Evolutionary conservation across 2,797 vertebrate species (phyloP), one percentile per base, ranked within the genome.

Genomic region (Acridotheres tristis): DNA sequence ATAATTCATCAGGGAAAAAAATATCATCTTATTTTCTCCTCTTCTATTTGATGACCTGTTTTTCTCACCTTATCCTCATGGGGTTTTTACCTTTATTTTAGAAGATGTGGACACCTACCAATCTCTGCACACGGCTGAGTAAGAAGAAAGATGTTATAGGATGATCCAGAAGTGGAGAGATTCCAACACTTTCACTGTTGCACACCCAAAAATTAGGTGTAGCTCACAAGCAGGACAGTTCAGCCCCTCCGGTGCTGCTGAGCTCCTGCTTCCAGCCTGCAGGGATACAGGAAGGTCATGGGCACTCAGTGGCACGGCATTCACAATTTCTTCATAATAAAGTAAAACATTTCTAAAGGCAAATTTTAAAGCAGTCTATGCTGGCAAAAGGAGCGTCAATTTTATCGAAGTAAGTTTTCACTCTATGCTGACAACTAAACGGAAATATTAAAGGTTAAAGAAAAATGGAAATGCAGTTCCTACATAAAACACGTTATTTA

Each of bases 401-500:
- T 43, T 40, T 65, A 65, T 34, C 27, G 81, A 75, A 85, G 38
- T 73, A 83, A 67, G 36, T 17, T 76, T 94, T 38, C 67, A 30
- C 18, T 74, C 66, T 17, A n/a, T 7, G 29, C 48, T 69, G 32
- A 20, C 16, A 91, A 63, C 21, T 61, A 32, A 85, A 21, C 27
- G 79, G 19, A 65, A 84, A 38, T 10, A 58, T 65, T 89, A 62
- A 29, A 88, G 29, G 19, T 26, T 58, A 76, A 92, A 75, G n/a
- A 65, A 88, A 79, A 76, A 71, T 38, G n/a, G 29, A 68, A 91
- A 88, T 65, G 38, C 13, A 50, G 21, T 26, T 57, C 53, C 82
- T 96, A 92, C 38, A 45, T 93, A 69, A 74, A 92, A 81, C 34
- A 88, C 61, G 66, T 29, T 94, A 79, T 93, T 96, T 96, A 85